Evolutionary conservation across 2,113 vertebrate species (phyloP).

Genomic region (Hippoglossus stenolepis): DNA sequence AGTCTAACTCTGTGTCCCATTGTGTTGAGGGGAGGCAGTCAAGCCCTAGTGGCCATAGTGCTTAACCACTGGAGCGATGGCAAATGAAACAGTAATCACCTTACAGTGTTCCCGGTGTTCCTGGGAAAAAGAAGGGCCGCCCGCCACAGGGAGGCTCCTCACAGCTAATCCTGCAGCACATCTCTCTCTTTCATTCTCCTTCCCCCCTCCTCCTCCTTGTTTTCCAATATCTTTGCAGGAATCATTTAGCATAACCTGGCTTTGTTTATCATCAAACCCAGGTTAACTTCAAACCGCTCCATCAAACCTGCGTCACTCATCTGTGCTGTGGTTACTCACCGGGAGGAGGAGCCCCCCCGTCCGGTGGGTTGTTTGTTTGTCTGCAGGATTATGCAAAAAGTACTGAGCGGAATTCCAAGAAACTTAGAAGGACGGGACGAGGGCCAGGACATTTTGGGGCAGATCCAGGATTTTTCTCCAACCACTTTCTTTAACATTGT

Average conservation of each 20-base stretch:
- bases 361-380: too few relatives aligned
- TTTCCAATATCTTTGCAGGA: slow-evolving; percentile 30
- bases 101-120: slow-evolving; percentile 82
- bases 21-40: slow-evolving; percentile 67
- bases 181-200: slow-evolving; percentile 44
- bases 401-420: too few relatives aligned
- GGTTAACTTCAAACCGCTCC: background rate
- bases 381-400: too few relatives aligned
- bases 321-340: too few relatives aligned
- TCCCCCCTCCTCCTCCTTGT: slow-evolving; percentile 4
- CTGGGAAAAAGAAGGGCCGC: slow-evolving; percentile 67
- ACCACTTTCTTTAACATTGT: too few relatives aligned
- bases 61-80: slow-evolving; percentile 81
- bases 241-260: slow-evolving; percentile 16
- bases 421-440: too few relatives aligned
- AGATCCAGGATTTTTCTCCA: too few relatives aligned
- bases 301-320: background rate
- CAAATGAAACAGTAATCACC: slow-evolving; percentile 86
- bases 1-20: slow-evolving; percentile 47
- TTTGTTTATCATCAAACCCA: slow-evolving; percentile 22
- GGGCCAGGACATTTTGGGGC: too few relatives aligned
- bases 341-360: too few relatives aligned
- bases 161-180: slow-evolving; percentile 77
- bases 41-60: slow-evolving; percentile 78
- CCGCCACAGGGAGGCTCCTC: slow-evolving; percentile 78